phyloP scores from a whole-genome alignment of 2,797 vertebrate genomes.

The Myotis planiceps region DNA sequence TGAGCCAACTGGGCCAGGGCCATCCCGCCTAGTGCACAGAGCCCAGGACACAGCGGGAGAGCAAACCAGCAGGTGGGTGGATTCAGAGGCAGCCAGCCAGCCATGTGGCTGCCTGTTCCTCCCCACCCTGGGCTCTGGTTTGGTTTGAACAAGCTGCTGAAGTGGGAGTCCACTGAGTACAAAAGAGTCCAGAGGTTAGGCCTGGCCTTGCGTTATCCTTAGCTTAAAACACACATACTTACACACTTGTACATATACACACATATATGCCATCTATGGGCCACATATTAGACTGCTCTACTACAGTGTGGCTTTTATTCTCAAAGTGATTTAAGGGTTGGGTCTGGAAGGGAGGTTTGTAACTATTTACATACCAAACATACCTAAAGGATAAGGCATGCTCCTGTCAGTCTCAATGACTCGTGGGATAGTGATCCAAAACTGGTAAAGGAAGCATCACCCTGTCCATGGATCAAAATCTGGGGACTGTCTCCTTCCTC shows the following conservation, averaged over 20 bases:
- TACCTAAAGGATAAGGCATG: neutral
- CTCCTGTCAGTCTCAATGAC: neutral
- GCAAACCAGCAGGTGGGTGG: conserved; percentile 40
- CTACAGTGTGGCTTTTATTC: neutral
- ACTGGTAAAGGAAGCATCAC: neutral
- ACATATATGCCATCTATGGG: neutral
- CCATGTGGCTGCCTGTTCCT: neutral
- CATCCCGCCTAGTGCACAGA: neutral
- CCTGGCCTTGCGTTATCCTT: neutral
- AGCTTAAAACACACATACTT: neutral
- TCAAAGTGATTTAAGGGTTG: neutral
- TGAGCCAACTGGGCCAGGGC: conserved; percentile 70
- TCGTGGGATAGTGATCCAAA: neutral
- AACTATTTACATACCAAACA: neutral
- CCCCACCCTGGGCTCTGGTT: neutral
- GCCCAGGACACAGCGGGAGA: conserved; percentile 51
- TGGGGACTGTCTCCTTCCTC: neutral
- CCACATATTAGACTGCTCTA: neutral
- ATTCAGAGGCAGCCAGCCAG: conserved; percentile 51
- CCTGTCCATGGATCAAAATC: neutral
- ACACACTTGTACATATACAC: neutral
- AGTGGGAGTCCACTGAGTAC: neutral
- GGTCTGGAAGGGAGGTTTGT: neutral
- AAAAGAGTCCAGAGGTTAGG: neutral
- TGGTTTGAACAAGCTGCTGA: neutral